A percentile compares a stretch with the other conserved stretches of the same genome.
Evolutionary conservation across 2,888 invertebrate species (phyloP).

Genomic region (Thalpophila matura): DNA sequence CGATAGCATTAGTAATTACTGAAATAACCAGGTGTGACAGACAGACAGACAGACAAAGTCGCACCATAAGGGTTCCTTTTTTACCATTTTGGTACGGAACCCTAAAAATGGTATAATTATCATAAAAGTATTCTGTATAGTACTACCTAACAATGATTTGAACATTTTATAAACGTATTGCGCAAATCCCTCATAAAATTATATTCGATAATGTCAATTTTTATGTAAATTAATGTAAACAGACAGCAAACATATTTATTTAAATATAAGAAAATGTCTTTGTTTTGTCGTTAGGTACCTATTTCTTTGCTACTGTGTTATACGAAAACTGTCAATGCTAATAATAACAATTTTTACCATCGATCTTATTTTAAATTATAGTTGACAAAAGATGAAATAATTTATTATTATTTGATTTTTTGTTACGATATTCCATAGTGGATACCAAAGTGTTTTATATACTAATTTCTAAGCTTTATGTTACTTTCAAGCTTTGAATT

Average conservation of each 20-base stretch:
- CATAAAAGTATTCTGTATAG: conserved; percentile 24
- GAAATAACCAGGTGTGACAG: too few species aligned
- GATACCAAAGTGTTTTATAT: too few species aligned
- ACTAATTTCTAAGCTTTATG: too few species aligned
- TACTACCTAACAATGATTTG: conserved; percentile 37
- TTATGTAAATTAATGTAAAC: conserved; percentile 31
- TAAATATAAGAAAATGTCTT: conserved; percentile 22
- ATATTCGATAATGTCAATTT: conserved; percentile 14
- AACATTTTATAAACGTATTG: conserved; percentile 12
- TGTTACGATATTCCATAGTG: too few species aligned
- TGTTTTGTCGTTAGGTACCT: conserved; percentile 18
- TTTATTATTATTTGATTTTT: too few species aligned
- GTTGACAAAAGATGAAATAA: background rate
- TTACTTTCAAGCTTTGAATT: background rate
- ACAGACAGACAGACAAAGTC: too few species aligned
- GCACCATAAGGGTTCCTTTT: too few species aligned
- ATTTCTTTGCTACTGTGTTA: conserved; percentile 14
- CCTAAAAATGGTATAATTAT: conserved; percentile 19
- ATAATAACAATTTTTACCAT: conserved; percentile 13
- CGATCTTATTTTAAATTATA: conserved; percentile 5
- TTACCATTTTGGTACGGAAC: too few species aligned
- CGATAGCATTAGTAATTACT: too few species aligned
- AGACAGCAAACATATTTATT: conserved; percentile 8
- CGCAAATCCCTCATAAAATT: conserved; percentile 27
- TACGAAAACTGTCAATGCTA: conserved; percentile 12